Conservation (phyloP, 2,888 invertebrate genomes). For the Chymomyza amoena region DNA sequence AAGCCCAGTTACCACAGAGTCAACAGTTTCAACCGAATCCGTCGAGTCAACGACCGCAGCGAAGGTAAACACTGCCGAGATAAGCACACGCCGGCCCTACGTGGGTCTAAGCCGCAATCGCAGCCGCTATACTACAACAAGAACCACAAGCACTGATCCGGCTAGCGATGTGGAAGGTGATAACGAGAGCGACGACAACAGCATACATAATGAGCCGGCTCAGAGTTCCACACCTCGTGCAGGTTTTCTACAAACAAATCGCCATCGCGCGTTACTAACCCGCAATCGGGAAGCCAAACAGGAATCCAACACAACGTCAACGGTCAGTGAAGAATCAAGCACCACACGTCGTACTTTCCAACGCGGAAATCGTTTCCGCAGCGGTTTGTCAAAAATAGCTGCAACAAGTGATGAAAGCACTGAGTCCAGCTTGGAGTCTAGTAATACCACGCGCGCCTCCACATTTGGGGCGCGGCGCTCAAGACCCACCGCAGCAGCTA, state of each 20-base stretch:
- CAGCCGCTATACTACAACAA: slow-evolving; percentile 29
- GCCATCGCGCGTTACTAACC: slow-evolving; percentile 48
- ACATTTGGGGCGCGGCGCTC: slow-evolving; percentile 21
- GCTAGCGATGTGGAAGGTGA: background rate
- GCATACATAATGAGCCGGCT: slow-evolving; percentile 4
- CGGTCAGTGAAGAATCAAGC: background rate
- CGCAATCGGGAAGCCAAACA: background rate
- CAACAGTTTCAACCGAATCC: background rate
- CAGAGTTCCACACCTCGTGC: slow-evolving; percentile 23
- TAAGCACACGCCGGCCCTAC: slow-evolving; percentile 46
- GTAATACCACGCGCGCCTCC: slow-evolving; percentile 16
- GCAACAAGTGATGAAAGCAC: background rate
- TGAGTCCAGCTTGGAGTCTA: slow-evolving; percentile 7
- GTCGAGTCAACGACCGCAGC: background rate
- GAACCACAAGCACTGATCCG: slow-evolving; percentile 11
- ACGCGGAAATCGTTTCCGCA: slow-evolving; percentile 21
- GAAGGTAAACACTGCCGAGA: slow-evolving; percentile 4
- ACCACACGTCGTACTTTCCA: slow-evolving; percentile 26
- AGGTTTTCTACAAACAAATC: slow-evolving; percentile 53
- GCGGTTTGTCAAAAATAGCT: slow-evolving; percentile 7
- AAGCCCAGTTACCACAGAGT: slow-evolving; percentile 6
- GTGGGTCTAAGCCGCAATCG: slow-evolving; percentile 43
- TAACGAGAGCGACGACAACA: background rate
- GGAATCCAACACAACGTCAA: background rate
- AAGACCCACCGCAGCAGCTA: slow-evolving; percentile 27